These are phyloP conservation scores for Daubentonia madagascariensis DNA, from an alignment of 2,113 vertebrate species.

Conservation along the genomic window DNA sequence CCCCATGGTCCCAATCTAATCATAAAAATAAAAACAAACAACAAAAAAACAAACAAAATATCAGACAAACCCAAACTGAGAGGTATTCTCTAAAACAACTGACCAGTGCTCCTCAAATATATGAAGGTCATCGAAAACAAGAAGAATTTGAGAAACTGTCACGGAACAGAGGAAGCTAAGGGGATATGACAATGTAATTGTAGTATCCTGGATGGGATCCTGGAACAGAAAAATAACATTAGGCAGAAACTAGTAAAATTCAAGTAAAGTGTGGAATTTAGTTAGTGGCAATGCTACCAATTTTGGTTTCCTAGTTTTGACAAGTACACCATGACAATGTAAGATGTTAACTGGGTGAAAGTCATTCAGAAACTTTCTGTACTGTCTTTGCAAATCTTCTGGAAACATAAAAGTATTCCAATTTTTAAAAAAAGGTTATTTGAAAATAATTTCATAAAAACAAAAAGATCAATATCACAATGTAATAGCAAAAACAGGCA, in stretches of 20 bases:
- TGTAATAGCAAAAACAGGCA: background rate
- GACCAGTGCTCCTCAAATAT: background rate
- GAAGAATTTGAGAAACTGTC: background rate
- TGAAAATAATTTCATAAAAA: background rate
- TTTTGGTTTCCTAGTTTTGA: background rate
- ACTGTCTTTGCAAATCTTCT: background rate
- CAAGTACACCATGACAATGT: background rate
- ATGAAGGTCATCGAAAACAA: background rate
- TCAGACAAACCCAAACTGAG: background rate
- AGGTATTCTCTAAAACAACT: background rate
- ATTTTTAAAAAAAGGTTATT: background rate
- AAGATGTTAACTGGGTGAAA: background rate
- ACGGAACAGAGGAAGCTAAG: background rate
- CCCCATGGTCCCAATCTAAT: fast-evolving
- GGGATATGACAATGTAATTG: background rate
- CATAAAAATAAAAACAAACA: background rate
- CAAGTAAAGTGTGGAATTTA: background rate
- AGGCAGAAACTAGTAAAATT: background rate
- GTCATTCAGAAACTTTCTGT: background rate
- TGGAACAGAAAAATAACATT: background rate
- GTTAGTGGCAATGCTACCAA: background rate
- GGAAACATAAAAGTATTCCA: background rate
- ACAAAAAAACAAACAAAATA: background rate
- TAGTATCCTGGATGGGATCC: background rate
- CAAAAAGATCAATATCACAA: background rate